phyloP scores from a whole-genome alignment of 2,888 invertebrate genomes.

The Notodonta dromedarius region DNA sequence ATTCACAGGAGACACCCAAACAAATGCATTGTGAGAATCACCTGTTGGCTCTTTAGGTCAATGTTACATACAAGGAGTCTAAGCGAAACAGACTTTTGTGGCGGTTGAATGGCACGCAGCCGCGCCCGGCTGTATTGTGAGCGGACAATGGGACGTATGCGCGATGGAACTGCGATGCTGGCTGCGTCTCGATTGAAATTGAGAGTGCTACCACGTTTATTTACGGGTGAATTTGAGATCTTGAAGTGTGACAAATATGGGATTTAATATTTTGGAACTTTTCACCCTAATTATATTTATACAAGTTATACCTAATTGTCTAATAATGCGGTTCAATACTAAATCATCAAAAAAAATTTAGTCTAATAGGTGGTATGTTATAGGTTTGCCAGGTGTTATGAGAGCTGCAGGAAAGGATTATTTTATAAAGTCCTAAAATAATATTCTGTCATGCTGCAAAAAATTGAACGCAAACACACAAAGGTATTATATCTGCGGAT shows the following conservation, averaged over 20 bases:
- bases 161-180: conserved; percentile 74
- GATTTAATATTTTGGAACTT: too few species aligned
- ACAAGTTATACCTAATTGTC: too few species aligned
- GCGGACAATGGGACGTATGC: conserved; percentile 74
- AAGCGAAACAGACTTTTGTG: conserved; percentile 80
- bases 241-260: conserved; percentile 6
- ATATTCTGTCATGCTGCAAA: conserved; percentile 60
- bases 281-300: too few species aligned
- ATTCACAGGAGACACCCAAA: conserved; percentile 77
- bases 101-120: conserved; percentile 66
- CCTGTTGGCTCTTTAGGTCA: conserved; percentile 83
- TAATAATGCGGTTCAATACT: too few species aligned
- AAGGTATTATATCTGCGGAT: conserved; percentile 59
- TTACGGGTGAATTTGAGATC: conserved; percentile 32
- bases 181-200: conserved; percentile 70
- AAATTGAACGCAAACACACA: conserved; percentile 63
- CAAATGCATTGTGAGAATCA: conserved; percentile 75
- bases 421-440: conserved; percentile 51
- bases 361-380: not conserved
- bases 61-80: conserved; percentile 82
- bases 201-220: conserved; percentile 60
- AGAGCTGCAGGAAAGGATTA: conserved; percentile 45
- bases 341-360: too few species aligned
- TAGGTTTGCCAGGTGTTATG: not conserved
- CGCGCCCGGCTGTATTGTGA: conserved; percentile 61